Evolutionary conservation across 2,113 vertebrate species (phyloP).

Genomic region (Crocuta crocuta): DNA sequence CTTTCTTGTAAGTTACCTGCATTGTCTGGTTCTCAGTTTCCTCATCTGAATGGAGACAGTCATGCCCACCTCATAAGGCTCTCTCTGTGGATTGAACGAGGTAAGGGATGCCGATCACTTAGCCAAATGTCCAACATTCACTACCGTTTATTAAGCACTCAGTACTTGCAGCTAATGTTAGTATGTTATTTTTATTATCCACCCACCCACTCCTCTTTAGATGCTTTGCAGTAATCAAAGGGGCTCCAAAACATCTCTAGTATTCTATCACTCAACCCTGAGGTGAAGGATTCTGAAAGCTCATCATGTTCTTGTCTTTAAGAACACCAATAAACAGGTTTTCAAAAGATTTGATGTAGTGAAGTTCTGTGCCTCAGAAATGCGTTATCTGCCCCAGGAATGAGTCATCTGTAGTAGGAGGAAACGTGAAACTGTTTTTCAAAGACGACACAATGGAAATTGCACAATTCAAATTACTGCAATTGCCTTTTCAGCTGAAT

Average conservation of each 20-base stretch:
- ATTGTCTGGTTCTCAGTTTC: not conserved
- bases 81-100: not conserved
- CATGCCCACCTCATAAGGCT: not conserved
- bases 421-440: slow-evolving; percentile 76
- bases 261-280: not conserved
- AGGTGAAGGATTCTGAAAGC: slow-evolving; percentile 31
- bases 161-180: not conserved
- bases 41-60: not conserved
- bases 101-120: not conserved
- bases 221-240: not conserved
- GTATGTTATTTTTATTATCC: not conserved
- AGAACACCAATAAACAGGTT: slow-evolving; percentile 54
- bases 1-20: not conserved
- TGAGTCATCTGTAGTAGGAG: slow-evolving; percentile 77
- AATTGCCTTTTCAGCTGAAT: slow-evolving; percentile 64
- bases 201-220: not conserved
- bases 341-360: slow-evolving; percentile 60
- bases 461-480: slow-evolving; percentile 62
- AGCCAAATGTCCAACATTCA: not conserved
- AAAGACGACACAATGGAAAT: slow-evolving; percentile 67
- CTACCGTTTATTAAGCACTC: not conserved
- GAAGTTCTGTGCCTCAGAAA: slow-evolving; percentile 56
- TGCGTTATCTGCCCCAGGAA: slow-evolving; percentile 50
- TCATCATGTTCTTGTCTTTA: slow-evolving; percentile 51
- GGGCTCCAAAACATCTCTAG: not conserved